Evolutionary conservation across 2,888 invertebrate species (phyloP).

Genomic region (Aquatica leii): DNA sequence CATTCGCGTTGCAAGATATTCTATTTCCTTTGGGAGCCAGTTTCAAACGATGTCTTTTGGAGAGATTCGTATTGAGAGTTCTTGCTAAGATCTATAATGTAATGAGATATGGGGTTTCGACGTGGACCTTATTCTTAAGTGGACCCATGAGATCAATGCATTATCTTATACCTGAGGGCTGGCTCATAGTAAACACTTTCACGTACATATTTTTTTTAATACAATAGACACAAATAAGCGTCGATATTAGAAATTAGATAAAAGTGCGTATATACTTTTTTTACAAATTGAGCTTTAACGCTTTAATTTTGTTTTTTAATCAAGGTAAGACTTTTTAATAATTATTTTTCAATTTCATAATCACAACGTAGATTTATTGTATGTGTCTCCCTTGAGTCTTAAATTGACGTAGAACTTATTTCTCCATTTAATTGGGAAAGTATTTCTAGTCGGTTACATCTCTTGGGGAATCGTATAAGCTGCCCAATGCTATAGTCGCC

Average conservation of each 20-base stretch:
- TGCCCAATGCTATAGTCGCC: constrained; percentile 30
- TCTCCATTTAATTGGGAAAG: constrained; percentile 38
- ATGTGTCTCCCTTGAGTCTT: constrained; percentile 35
- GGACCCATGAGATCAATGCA: constrained; percentile 42
- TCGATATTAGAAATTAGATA: constrained; percentile 12
- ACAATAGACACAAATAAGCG: constrained; percentile 25
- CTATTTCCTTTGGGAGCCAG: constrained; percentile 53
- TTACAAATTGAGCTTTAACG: too few relatives aligned
- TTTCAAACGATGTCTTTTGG: constrained; percentile 42
- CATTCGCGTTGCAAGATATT: constrained; percentile 52
- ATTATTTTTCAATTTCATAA: constrained; percentile 36
- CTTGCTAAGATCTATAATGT: constrained; percentile 45
- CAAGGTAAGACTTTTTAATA: constrained; percentile 2
- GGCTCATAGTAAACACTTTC: constrained; percentile 31
- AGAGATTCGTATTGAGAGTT: constrained; percentile 33
- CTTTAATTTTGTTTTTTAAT: too few relatives aligned
- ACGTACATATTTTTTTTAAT: constrained; percentile 27
- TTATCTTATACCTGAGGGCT: constrained; percentile 37
- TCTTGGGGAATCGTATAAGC: constrained; percentile 34
- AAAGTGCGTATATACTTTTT: constrained; percentile 1
- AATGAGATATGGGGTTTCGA: constrained; percentile 47
- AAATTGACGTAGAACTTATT: constrained; percentile 39
- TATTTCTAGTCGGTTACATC: constrained; percentile 34
- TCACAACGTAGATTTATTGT: constrained; percentile 36
- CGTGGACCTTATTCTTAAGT: constrained; percentile 43